Base-by-base conservation (phyloP, 2,888 invertebrate species). In the Arctia plantaginis region DNA sequence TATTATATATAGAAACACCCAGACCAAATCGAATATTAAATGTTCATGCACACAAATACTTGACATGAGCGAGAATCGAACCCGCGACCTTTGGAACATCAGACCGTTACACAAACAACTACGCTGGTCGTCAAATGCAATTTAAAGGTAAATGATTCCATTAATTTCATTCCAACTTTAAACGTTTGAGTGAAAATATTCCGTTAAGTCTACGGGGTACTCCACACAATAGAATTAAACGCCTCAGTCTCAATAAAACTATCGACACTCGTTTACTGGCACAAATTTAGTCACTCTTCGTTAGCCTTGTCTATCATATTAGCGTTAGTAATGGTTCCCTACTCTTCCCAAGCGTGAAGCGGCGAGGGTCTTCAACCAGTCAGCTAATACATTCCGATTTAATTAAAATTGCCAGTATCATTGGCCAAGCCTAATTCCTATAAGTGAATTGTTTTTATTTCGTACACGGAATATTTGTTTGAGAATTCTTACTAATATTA, bases 361-460 rank as follows among this genome's bases (percentile, higher is more conserved):
- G 7, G 69, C 7, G 10, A 64, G 69, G 69, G 68, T 74, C 75
- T 65, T 82, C 71, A 55, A 75, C 80, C 78, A 74, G 23, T 30
- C 20, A 20, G 66, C 64, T 66, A 74, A 83, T 76, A 82, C 78
- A 75, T 76, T 76, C 76, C 69, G 62, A 76, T 81, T 75, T 80
- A 83, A 86, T 86, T 81, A 81, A 76, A 74, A 70, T 72, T 47
- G 30, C 18, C 66, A 66, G 76, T 75, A 78, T 73, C 68, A 75
- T 67, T 77, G 15, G 27, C 27, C 6, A 27, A 59, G 27, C 27
- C 15, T 59, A 18, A 27, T 18, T 13, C 51, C 51, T 51, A 8
- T 51, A 51, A 8, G 23, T 51, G 51, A 51, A 51, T 23, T 23
- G 3, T 47, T 47, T 47, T n/a, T n/a, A n/a, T n/a, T n/a, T n/a